Base-by-base conservation (phyloP, 2,113 vertebrate genomes). In the Cariama cristata region DNA sequence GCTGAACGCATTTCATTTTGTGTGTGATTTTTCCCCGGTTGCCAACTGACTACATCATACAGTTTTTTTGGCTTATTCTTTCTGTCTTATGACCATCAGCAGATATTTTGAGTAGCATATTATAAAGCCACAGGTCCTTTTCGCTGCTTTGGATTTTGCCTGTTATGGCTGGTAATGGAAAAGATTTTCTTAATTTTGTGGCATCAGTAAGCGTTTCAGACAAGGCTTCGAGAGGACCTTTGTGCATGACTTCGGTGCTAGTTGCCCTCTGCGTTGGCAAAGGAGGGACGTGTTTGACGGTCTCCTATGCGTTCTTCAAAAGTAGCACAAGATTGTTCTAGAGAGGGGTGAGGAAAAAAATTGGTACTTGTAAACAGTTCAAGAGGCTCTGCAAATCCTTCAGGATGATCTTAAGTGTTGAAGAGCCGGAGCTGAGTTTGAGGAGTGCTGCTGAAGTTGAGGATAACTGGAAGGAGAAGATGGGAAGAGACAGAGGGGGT, bases 1-100 rank as follows among this genome's bases (percentile, higher is more conserved):
- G 49, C 58, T 86, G 85, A 94, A 82, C 4, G 1, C 88, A 80
- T 94, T 96, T 97, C 88, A 90, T 95, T 95, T 97, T 86, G 88
- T 95, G 59, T 97, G 92, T 84, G 95, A 94, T 96, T 95, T 95
- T 84, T 55, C 26, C 85, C 81, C 42, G 55, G 79, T 94, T 96
- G 96, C 97, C 96, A 97, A 86, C 95, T 94, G 92, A 95, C 93
- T 97, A 96, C 96, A 97, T 97, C 94, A 97, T 97, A 45, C 96
- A 83, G 66, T 56, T 88, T 82, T 94, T 97, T 90, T 96, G 95
- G 96, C 96, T 67, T 96, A 52, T 92, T 86, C 75, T 88, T 93
- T 94, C 90, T 91, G 96, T 97, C 97, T 97, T 96, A 73, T 97
- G 97, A 97, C 96, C 79, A 92, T 97, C 97, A 97, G 96, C 97